Evolutionary conservation across 2,113 vertebrate species (phyloP).

Genomic region (Cisticola juncidis): DNA sequence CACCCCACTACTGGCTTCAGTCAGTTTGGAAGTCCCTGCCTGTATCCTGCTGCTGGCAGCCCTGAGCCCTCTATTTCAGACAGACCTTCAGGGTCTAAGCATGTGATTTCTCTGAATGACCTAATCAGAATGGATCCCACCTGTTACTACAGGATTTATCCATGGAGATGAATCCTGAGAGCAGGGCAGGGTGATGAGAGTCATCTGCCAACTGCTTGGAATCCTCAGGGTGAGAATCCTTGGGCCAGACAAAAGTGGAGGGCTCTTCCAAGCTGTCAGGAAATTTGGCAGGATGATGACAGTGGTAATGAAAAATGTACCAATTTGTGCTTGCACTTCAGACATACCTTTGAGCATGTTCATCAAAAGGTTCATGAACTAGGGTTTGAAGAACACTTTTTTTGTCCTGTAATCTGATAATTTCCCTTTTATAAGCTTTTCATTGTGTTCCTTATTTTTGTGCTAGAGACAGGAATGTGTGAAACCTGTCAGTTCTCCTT

Average conservation of each 20-base stretch:
- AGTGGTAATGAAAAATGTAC: not conserved
- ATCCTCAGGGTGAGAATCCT: not conserved
- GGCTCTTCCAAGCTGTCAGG: conserved; percentile 8
- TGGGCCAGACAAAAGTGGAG: not conserved
- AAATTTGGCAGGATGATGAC: not conserved
- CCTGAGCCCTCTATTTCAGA: not conserved
- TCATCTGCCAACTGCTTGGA: conserved; percentile 3
- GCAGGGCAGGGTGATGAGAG: not conserved
- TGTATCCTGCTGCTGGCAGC: not conserved
- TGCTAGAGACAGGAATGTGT: not conserved
- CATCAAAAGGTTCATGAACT: not conserved
- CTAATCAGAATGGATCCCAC: not conserved
- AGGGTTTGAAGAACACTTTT: not conserved
- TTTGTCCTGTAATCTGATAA: not conserved
- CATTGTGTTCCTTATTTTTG: not conserved
- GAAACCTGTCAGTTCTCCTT: not conserved
- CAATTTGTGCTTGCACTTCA: not conserved
- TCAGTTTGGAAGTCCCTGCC: not conserved
- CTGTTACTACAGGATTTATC: not conserved
- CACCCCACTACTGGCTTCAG: fast-evolving
- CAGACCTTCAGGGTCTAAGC: not conserved
- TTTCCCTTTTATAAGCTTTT: not conserved
- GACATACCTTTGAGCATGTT: not conserved
- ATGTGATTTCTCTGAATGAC: not conserved
- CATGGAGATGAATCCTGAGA: not conserved